Conservation (phyloP, 2,888 invertebrate species). For the Theretra japonica region DNA sequence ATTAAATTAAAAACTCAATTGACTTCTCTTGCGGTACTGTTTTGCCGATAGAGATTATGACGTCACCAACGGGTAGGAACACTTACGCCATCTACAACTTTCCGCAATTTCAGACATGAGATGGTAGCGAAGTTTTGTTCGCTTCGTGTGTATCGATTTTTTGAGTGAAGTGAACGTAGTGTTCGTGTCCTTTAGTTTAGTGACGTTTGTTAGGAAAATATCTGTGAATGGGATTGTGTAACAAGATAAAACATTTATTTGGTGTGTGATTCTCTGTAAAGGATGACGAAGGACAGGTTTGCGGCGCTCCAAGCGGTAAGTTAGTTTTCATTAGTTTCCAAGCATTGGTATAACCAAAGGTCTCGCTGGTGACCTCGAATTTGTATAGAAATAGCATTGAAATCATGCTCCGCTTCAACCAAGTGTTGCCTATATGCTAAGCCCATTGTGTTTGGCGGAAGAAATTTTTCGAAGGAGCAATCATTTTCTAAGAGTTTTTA, state of each 20-base stretch:
- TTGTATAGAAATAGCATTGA: slow-evolving; percentile 65
- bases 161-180: slow-evolving; percentile 88
- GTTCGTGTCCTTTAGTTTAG: slow-evolving; percentile 89
- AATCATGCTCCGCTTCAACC: slow-evolving; percentile 49
- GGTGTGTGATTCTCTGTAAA: slow-evolving; percentile 87
- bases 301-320: slow-evolving; percentile 97
- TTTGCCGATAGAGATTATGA: slow-evolving; percentile 66
- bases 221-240: slow-evolving; percentile 92
- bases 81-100: slow-evolving; percentile 71
- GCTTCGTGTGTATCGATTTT: slow-evolving; percentile 91
- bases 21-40: slow-evolving; percentile 47
- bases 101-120: slow-evolving; percentile 46
- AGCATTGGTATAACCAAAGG: slow-evolving; percentile 71
- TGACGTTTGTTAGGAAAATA: slow-evolving; percentile 89
- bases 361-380: slow-evolving; percentile 76
- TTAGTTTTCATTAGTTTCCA: slow-evolving; percentile 64
- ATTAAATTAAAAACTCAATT: background rate
- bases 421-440: slow-evolving; percentile 33
- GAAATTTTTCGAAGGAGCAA: slow-evolving; percentile 36
- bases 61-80: slow-evolving; percentile 58
- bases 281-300: slow-evolving; percentile 98
- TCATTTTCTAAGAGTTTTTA: slow-evolving; percentile 53
- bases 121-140: slow-evolving; percentile 85
- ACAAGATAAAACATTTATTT: slow-evolving; percentile 87
- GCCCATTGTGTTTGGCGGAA: background rate